Evolutionary conservation across 2,888 invertebrate genomes (phyloP).

Genomic region (Drosophila tanythrix): DNA sequence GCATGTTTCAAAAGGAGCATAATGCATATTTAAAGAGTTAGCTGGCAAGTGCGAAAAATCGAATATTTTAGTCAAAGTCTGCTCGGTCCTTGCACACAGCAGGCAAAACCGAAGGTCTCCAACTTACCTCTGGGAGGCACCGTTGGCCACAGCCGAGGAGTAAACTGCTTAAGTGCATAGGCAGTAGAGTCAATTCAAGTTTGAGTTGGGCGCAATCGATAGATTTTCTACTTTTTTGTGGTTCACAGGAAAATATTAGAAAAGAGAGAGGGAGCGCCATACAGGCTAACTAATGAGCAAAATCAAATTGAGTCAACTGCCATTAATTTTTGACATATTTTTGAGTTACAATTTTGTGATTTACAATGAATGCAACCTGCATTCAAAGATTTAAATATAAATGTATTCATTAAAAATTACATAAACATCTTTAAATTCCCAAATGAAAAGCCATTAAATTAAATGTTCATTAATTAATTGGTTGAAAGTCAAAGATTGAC

Average conservation of each 20-base stretch:
- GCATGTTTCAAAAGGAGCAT: conserved; percentile 69
- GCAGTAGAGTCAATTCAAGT: conserved; percentile 8
- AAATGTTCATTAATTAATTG: conserved; percentile 15
- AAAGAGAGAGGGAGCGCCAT: no score
- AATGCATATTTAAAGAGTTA: conserved; percentile 79
- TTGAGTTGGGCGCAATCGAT: background rate
- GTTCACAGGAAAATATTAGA: background rate
- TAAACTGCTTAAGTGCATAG: conserved; percentile 47
- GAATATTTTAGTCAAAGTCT: conserved; percentile 65
- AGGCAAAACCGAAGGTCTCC: conserved; percentile 37
- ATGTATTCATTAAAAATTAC: no score
- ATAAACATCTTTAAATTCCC: background rate
- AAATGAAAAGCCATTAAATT: conserved; percentile 1
- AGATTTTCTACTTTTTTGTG: background rate
- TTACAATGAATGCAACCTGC: background rate
- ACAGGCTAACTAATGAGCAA: background rate
- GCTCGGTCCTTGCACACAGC: background rate
- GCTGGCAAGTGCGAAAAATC: conserved; percentile 78
- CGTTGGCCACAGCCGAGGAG: conserved; percentile 18
- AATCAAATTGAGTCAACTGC: background rate
- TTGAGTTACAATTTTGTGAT: background rate
- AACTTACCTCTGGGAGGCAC: conserved; percentile 55
- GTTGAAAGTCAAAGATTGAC: conserved; percentile 26
- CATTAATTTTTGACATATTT: background rate
- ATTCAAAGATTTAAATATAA: no score